Conservation (phyloP, 2,113 vertebrate genomes). For the rabbit (Oryctolagus cuniculus) region DNA sequence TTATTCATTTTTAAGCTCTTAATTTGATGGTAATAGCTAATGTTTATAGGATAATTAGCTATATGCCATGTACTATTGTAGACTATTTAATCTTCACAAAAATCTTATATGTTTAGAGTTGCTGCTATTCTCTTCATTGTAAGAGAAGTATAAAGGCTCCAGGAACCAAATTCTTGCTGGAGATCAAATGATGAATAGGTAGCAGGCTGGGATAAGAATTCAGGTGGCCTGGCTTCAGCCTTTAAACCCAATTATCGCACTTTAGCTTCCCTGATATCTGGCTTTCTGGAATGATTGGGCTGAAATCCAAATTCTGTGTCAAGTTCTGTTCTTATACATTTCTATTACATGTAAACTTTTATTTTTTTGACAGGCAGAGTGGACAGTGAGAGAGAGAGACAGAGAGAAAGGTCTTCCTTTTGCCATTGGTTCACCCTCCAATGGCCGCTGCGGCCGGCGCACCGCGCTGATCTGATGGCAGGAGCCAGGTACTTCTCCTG, state of each 20-base stretch:
- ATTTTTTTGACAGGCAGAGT: no score
- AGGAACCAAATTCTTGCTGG: background rate
- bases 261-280: background rate
- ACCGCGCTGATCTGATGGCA: no score
- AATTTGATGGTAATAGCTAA: background rate
- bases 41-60: background rate
- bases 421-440: no score
- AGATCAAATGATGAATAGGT: background rate
- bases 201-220: background rate
- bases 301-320: background rate
- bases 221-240: background rate
- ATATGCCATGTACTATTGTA: background rate
- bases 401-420: no score
- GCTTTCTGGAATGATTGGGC: constrained; percentile 42
- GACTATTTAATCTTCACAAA: background rate
- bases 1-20: background rate
- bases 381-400: no score
- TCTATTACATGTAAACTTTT: background rate
- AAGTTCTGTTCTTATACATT: background rate
- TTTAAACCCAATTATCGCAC: background rate
- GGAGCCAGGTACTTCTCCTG: no score
- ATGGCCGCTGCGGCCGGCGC: no score
- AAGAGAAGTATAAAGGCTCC: background rate
- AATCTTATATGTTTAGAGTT: background rate
- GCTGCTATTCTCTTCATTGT: background rate